A percentile compares a stretch with the other conserved stretches of the same genome.
phyloP scores from a whole-genome alignment of 2,113 vertebrate genomes.

The Greenwoodochromis staneri region DNA sequence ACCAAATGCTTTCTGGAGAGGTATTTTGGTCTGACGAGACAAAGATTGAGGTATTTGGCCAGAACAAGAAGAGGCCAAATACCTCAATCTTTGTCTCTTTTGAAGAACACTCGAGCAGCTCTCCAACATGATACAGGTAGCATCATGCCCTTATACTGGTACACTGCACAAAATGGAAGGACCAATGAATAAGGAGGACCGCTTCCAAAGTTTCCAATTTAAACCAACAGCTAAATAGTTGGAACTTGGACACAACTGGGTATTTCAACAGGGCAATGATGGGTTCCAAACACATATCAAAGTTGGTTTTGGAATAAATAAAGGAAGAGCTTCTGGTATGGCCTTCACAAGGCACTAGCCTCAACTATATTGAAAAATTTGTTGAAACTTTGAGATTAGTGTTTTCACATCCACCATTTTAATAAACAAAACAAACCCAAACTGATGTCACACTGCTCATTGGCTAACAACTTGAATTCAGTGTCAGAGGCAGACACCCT shows the following conservation, averaged over 20 bases:
- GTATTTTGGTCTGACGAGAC: fast-evolving
- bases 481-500: neutral
- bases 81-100: neutral
- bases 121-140: neutral
- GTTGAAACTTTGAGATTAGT: neutral
- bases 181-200: neutral
- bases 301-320: neutral
- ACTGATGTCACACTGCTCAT: neutral
- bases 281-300: neutral
- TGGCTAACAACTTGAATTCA: neutral
- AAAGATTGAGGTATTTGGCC: neutral
- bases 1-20: fast-evolving
- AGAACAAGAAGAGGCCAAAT: neutral
- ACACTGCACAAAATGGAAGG: neutral
- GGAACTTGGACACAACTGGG: neutral
- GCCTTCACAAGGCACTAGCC: fast-evolving
- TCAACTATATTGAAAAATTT: fast-evolving
- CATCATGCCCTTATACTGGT: neutral
- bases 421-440: neutral
- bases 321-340: neutral
- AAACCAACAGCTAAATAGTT: neutral
- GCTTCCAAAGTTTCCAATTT: neutral
- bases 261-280: fast-evolving
- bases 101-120: fast-evolving
- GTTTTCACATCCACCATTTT: neutral